Conservation (phyloP, 2,113 vertebrate genomes). For the Phalacrocorax carbo region DNA sequence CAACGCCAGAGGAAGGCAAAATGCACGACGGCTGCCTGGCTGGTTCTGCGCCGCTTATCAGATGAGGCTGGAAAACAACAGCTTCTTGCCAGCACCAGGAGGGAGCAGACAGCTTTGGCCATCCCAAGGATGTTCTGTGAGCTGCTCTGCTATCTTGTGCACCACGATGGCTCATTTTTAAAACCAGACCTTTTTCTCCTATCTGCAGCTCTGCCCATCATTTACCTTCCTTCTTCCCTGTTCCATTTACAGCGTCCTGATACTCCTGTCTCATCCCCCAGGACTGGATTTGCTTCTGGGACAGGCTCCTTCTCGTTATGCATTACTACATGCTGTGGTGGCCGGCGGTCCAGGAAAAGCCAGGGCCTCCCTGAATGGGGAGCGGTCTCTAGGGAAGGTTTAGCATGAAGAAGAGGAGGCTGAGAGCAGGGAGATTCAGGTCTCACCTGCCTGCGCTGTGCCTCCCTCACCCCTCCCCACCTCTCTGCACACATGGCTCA, state of each 20-base stretch:
- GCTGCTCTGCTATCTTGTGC: constrained; percentile 5
- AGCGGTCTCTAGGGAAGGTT: neutral
- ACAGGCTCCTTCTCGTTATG: neutral
- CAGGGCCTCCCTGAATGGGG: neutral
- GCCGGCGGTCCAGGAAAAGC: neutral
- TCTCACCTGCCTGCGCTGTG: rapidly evolving
- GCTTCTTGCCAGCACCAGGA: constrained; percentile 43
- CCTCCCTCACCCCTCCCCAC: neutral
- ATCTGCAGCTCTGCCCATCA: neutral
- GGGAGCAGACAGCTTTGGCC: constrained; percentile 51
- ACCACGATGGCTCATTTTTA: neutral
- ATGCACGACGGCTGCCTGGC: constrained; percentile 5
- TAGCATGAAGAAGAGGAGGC: neutral
- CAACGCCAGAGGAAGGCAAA: constrained; percentile 11
- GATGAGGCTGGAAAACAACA: constrained; percentile 24
- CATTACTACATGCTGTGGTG: rapidly evolving
- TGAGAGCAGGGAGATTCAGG: neutral
- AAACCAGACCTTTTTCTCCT: neutral
- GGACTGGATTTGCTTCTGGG: neutral
- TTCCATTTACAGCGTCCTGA: neutral
- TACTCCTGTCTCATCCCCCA: neutral
- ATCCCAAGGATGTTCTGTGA: neutral
- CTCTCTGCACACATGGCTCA: neutral
- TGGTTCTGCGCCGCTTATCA: constrained; percentile 2
- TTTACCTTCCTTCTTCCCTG: neutral